Conservation (phyloP, 2,797 vertebrate genomes). For the Pangasius djambal region DNA sequence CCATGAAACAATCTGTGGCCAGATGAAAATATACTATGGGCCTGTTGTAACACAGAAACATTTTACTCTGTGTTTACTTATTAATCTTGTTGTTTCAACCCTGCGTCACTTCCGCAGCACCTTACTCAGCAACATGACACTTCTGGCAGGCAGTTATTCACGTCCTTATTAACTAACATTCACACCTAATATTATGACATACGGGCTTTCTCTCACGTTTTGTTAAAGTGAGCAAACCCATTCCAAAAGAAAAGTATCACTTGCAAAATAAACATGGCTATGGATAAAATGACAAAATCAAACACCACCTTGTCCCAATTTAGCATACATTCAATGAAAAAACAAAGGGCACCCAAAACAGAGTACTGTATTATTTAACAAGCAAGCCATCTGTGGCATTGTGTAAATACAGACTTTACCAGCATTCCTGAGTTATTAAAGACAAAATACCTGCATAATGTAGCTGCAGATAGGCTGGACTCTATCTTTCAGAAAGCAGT, state of each 20-base stretch:
- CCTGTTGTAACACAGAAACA: not conserved
- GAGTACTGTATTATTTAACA: not conserved
- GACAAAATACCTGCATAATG: not conserved
- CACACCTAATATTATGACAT: constrained; percentile 30
- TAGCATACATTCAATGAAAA: not conserved
- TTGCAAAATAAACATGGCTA: not conserved
- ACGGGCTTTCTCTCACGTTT: not conserved
- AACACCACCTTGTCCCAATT: not conserved
- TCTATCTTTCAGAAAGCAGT: not conserved
- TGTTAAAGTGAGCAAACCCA: not conserved
- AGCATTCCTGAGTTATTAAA: not conserved
- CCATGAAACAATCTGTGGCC: not conserved
- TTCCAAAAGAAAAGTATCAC: not conserved
- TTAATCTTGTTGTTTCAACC: not conserved
- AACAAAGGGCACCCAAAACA: not conserved
- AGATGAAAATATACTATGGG: not conserved
- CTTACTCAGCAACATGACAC: constrained; percentile 21
- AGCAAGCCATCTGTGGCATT: not conserved
- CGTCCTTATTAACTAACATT: constrained; percentile 14
- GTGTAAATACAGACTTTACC: not conserved
- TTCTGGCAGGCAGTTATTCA: constrained; percentile 9
- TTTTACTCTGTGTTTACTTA: not conserved
- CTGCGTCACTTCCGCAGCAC: not conserved
- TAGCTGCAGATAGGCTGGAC: not conserved
- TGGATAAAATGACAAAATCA: not conserved